Evolutionary conservation across 2,797 vertebrate species (phyloP), one percentile per base, ranked within the genome.

Genomic region (Gephyroberyx darwinii): DNA sequence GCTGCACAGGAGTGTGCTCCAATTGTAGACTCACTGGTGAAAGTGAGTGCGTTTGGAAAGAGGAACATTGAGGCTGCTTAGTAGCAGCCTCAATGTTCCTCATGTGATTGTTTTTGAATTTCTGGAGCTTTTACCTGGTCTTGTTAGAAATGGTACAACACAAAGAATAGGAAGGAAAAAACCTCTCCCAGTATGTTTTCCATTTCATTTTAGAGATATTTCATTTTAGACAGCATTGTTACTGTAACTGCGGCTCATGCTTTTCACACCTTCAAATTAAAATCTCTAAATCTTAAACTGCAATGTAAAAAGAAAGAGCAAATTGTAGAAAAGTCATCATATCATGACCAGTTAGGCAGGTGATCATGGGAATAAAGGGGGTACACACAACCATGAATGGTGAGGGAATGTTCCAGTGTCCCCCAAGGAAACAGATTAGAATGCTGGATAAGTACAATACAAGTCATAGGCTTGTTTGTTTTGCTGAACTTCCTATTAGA

Each of bases 21-120:
- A 88, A 74, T 84, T 88, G 83, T 79, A 84, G 73, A 76, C 61
- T 73, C 5, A 2, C 71, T 62, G 67, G 47, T 69, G 14, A 77
- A 78, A 78, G 67, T 62, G 13, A 10, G 35, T 45, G 74, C 61
- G 54, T 73, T 81, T 71, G 30, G 13, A 83, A 30, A 73, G 64
- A 79, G 84, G 68, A 33, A 37, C 47, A 20, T 10, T 33, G 8
- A n/a, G 4, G 33, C 30, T n/a, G 55, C 7, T n/a, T n/a, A n/a
- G n/a, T n/a, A n/a, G n/a, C n/a, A n/a, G n/a, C n/a, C n/a, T n/a
- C n/a, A n/a, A n/a, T n/a, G n/a, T n/a, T n/a, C n/a, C n/a, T n/a
- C n/a, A 65, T 68, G 50, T 68, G 69, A 80, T 61, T 70, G 56
- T 59, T 73, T 75, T 43, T 69, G 55, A 10, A 53, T 71, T 68